These are phyloP conservation scores for Chaitophorus viminalis DNA, from an alignment of 2,888 invertebrate species.

Conservation along the genomic window DNA sequence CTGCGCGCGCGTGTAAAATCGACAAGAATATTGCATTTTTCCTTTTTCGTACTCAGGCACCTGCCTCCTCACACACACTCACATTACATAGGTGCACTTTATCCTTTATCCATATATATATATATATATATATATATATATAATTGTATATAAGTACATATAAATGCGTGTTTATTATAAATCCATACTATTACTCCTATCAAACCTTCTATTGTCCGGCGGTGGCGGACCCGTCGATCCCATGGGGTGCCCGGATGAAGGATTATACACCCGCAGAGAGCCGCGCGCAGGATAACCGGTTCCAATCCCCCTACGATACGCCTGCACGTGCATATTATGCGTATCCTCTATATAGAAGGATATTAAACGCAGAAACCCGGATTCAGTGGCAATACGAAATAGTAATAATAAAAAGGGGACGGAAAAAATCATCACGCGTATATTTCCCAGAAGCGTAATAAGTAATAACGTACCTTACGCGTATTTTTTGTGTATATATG, in stretches of 20 bases:
- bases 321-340: not conserved
- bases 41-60: not conserved
- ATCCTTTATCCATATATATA: not conserved
- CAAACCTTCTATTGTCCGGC: not conserved
- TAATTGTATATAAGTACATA: no score
- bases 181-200: not conserved
- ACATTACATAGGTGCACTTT: not conserved
- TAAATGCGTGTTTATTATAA: not conserved
- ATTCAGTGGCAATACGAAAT: slow-evolving; percentile 17
- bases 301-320: slow-evolving; percentile 6
- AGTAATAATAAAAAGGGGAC: slow-evolving; percentile 10
- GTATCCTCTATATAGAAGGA: not conserved
- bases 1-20: not conserved
- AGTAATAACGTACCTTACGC: not conserved
- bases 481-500: no score
- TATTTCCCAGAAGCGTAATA: slow-evolving; percentile 37
- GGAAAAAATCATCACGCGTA: not conserved
- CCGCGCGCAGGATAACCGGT: slow-evolving; percentile 19
- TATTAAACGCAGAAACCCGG: not conserved
- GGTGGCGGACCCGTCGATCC: not conserved
- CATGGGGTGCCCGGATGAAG: slow-evolving; percentile 50
- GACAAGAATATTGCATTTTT: slow-evolving; percentile 14
- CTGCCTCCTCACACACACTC: not conserved
- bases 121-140: not conserved
- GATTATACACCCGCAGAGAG: slow-evolving; percentile 32